These are phyloP conservation scores for Verasper variegatus DNA, from an alignment of 2,113 vertebrate genomes.

Conservation along the genomic window DNA sequence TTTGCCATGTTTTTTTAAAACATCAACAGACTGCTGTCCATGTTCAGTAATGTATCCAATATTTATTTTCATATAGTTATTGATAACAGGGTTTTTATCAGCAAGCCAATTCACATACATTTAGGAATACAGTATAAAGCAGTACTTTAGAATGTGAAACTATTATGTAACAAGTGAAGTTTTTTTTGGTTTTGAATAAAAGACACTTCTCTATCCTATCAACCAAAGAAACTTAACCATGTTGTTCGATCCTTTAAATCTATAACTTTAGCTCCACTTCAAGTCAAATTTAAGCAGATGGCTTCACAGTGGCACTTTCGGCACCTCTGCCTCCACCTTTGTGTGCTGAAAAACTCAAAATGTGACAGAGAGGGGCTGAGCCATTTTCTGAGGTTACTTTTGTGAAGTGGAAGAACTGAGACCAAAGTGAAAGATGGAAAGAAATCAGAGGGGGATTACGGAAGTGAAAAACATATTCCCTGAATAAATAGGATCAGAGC, in stretches of 20 bases:
- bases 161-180: too few relatives aligned
- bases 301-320: background rate
- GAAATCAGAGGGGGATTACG: conserved; percentile 66
- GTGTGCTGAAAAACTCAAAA: conserved; percentile 10
- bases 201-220: background rate
- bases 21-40: too few relatives aligned
- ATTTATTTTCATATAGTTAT: too few relatives aligned
- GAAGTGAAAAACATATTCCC: conserved; percentile 61
- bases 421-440: conserved; percentile 61
- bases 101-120: too few relatives aligned
- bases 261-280: background rate
- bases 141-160: too few relatives aligned
- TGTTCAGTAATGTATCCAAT: too few relatives aligned
- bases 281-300: background rate
- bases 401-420: conserved; percentile 48
- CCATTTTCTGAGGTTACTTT: conserved; percentile 48
- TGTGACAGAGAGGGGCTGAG: conserved; percentile 18
- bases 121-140: too few relatives aligned
- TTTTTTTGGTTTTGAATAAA: background rate
- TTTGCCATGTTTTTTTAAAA: too few relatives aligned
- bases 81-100: too few relatives aligned
- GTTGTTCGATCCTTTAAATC: background rate
- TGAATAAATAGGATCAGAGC: conserved; percentile 75
- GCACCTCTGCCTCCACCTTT: conserved; percentile 1
- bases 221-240: background rate